Evolutionary conservation across 2,797 vertebrate genomes (phyloP).

Genomic region (Falco concolor): DNA sequence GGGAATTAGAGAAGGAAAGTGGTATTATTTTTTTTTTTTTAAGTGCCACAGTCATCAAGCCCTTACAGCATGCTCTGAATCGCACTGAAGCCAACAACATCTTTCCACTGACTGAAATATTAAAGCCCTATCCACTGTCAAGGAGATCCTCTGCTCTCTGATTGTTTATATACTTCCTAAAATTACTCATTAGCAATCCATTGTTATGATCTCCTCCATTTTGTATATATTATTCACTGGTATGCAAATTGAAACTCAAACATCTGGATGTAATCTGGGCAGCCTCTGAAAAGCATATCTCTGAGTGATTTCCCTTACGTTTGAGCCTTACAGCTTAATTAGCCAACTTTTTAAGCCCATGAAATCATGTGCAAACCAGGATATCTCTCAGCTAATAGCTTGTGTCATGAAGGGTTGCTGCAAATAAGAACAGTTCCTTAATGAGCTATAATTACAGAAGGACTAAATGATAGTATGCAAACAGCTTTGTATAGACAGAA

Average conservation of each 20-base stretch:
- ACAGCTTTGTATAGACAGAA: background rate
- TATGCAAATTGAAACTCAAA: constrained; percentile 44
- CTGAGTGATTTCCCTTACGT: constrained; percentile 4
- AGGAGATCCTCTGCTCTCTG: background rate
- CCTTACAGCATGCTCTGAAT: background rate
- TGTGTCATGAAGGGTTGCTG: background rate
- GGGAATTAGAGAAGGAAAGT: background rate
- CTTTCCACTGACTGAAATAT: background rate
- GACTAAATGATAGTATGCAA: background rate
- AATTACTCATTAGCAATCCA: constrained; percentile 55
- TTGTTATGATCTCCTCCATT: constrained; percentile 57
- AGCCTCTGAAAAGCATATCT: constrained; percentile 31
- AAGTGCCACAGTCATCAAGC: background rate
- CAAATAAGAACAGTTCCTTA: constrained; percentile 1
- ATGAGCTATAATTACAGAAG: constrained; percentile 17
- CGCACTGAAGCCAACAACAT: background rate
- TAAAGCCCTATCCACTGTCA: background rate
- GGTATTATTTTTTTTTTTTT: background rate
- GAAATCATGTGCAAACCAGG: constrained; percentile 13
- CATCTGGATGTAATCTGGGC: constrained; percentile 59
- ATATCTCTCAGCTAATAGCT: background rate
- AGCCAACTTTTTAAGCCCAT: constrained; percentile 1
- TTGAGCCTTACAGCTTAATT: constrained; percentile 23
- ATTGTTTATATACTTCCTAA: constrained; percentile 53
- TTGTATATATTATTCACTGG: constrained; percentile 46